These are phyloP conservation scores for Aphelenchoides avenae DNA, from an alignment of 1,140 invertebrate genomes.

Conservation along the genomic window DNA sequence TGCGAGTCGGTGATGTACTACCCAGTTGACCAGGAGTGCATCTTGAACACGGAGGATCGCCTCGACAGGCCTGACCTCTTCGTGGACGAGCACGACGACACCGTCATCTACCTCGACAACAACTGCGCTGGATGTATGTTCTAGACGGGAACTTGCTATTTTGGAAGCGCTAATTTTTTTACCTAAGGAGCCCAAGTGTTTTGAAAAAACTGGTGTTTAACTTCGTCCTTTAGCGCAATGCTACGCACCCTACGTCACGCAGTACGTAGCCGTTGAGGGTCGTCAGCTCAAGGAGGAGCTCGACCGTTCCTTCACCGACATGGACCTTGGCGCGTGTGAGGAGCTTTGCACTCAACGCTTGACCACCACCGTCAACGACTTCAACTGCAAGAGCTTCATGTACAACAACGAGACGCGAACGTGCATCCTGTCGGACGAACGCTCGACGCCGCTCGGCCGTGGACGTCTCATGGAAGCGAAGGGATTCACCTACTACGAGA, in stretches of 20 bases:
- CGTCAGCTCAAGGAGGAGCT: slow-evolving; percentile 53
- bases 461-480: slow-evolving; percentile 47
- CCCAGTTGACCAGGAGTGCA: slow-evolving; percentile 52
- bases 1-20: slow-evolving; percentile 53
- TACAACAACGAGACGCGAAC: slow-evolving; percentile 51
- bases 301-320: slow-evolving; percentile 44
- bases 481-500: slow-evolving; percentile 58
- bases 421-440: slow-evolving; percentile 55
- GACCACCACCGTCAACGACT: slow-evolving; percentile 53
- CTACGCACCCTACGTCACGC: slow-evolving; percentile 59
- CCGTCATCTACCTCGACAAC: slow-evolving; percentile 59
- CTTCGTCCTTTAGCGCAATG: slow-evolving; percentile 52
- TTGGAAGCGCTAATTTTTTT: not conserved
- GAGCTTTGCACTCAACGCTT: slow-evolving; percentile 56
- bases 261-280: slow-evolving; percentile 59
- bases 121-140: slow-evolving; percentile 56
- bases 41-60: slow-evolving; percentile 58
- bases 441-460: slow-evolving; percentile 55
- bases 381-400: slow-evolving; percentile 60
- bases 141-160: not conserved
- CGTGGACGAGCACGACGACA: slow-evolving; percentile 57
- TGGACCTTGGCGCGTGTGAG: slow-evolving; percentile 55
- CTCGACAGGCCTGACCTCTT: slow-evolving; percentile 58
- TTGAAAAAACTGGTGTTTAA: not conserved
- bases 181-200: not conserved